Conservation (phyloP, 2,888 invertebrate species). For the Dolichomitus sp. region DNA sequence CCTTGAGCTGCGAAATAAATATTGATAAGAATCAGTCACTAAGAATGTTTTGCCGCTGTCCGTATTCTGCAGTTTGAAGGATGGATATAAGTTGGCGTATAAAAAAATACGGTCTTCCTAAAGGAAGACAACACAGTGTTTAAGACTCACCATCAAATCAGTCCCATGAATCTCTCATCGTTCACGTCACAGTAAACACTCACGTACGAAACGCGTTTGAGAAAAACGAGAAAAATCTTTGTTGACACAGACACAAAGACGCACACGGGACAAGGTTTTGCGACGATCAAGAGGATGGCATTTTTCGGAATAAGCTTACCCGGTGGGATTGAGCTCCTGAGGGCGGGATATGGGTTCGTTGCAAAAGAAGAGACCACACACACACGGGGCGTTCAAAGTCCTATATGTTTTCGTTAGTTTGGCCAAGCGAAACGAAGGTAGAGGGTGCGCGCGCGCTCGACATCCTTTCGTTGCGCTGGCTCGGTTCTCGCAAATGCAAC, state of each 20-base stretch:
- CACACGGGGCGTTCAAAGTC: constrained; percentile 19
- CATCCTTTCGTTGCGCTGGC: constrained; percentile 3
- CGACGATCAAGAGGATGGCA: neutral
- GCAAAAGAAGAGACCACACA: constrained; percentile 61
- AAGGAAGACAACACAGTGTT: neutral
- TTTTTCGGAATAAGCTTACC: constrained; percentile 14
- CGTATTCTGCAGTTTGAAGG: constrained; percentile 30
- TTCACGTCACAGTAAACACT: neutral
- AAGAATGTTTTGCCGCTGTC: constrained; percentile 16
- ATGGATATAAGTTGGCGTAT: neutral
- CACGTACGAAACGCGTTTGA: neutral
- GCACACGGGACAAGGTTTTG: neutral
- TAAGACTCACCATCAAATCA: no score
- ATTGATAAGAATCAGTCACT: constrained; percentile 44
- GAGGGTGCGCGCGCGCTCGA: neutral
- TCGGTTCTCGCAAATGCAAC: neutral
- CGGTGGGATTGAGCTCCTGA: constrained; percentile 9
- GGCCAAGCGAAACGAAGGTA: constrained; percentile 1
- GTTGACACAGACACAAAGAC: neutral
- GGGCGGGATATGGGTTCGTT: constrained; percentile 18
- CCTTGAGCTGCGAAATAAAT: constrained; percentile 52
- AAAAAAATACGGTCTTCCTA: neutral
- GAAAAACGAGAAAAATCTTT: constrained; percentile 17
- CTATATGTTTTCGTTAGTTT: constrained; percentile 15
- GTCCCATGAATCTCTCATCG: neutral